A percentile compares a stretch with the other conserved stretches of the same genome.
Evolutionary conservation across 2,888 invertebrate genomes (phyloP).

Genomic region (Theretra japonica): DNA sequence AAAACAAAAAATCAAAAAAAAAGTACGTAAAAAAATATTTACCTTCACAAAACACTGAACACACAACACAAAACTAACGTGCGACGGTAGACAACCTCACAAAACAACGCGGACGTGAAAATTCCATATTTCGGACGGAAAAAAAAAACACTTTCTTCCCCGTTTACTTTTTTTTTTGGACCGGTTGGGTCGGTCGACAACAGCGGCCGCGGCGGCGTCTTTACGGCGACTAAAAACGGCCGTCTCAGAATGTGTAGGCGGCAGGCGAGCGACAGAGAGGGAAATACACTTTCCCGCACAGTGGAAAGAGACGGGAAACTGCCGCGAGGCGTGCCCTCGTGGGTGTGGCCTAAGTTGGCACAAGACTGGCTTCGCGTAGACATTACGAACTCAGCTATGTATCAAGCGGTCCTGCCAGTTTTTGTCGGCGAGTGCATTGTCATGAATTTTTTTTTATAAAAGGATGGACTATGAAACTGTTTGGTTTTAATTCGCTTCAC

Average conservation of each 20-base stretch:
- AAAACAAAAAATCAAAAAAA: neutral
- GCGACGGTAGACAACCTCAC: constrained; percentile 46
- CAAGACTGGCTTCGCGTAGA: constrained; percentile 53
- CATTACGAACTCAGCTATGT: constrained; percentile 57
- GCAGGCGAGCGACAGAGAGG: constrained; percentile 62
- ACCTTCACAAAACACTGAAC: constrained; percentile 46
- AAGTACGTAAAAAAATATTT: constrained; percentile 37
- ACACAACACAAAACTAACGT: constrained; percentile 49
- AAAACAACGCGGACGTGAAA: constrained; percentile 36
- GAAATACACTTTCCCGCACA: constrained; percentile 45
- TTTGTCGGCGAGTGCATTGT: constrained; percentile 77
- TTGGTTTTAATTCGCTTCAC: constrained; percentile 58
- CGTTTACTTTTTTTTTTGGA: constrained; percentile 55
- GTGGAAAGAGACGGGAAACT: constrained; percentile 53
- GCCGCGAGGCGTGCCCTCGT: constrained; percentile 66
- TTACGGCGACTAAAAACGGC: constrained; percentile 79
- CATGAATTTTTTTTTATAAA: constrained; percentile 65
- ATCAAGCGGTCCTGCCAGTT: constrained; percentile 61
- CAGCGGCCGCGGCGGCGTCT: constrained; percentile 71
- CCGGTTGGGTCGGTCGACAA: constrained; percentile 47
- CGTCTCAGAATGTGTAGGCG: constrained; percentile 76
- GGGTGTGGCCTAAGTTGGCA: constrained; percentile 76
- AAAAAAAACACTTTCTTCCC: constrained; percentile 47
- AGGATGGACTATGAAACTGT: constrained; percentile 67
- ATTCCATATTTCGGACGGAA: constrained; percentile 37